These are phyloP conservation scores for Lasioglossum leucozonium DNA, from an alignment of 2,888 invertebrate species.

Conservation along the genomic window DNA sequence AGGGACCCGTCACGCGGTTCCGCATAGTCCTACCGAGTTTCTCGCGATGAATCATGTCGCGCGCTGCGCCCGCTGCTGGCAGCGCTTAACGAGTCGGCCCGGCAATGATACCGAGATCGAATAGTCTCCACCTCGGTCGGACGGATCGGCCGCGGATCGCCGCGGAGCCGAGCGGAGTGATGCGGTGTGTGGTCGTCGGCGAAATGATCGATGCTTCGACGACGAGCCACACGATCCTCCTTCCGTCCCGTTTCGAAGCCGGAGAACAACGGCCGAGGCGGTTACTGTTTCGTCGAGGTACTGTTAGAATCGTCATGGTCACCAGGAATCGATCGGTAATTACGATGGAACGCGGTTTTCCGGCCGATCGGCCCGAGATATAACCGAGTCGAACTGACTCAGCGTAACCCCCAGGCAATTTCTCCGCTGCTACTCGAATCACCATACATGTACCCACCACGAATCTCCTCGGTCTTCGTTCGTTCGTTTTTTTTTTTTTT, in stretches of 20 bases:
- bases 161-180: neutral
- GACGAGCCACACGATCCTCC: slow-evolving; percentile 10
- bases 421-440: slow-evolving; percentile 30
- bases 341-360: slow-evolving; percentile 36
- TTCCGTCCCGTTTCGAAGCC: neutral
- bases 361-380: neutral
- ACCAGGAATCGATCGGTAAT: slow-evolving; percentile 31
- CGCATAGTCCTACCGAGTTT: slow-evolving; percentile 67
- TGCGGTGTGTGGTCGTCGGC: slow-evolving; percentile 6
- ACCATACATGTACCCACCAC: slow-evolving; percentile 2
- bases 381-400: slow-evolving; percentile 23
- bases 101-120: slow-evolving; percentile 42
- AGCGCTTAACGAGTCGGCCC: slow-evolving; percentile 56
- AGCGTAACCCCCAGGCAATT: slow-evolving; percentile 19
- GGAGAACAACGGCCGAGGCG: neutral
- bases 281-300: neutral
- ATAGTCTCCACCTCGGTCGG: slow-evolving; percentile 28
- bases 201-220: slow-evolving; percentile 51
- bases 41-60: slow-evolving; percentile 71
- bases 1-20: slow-evolving; percentile 44
- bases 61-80: slow-evolving; percentile 26
- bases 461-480: neutral
- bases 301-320: slow-evolving; percentile 20
- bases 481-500: too few species aligned
- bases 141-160: slow-evolving; percentile 30